These are phyloP conservation scores for Candidula unifasciata DNA, from an alignment of 2,888 invertebrate genomes.

Conservation along the genomic window DNA sequence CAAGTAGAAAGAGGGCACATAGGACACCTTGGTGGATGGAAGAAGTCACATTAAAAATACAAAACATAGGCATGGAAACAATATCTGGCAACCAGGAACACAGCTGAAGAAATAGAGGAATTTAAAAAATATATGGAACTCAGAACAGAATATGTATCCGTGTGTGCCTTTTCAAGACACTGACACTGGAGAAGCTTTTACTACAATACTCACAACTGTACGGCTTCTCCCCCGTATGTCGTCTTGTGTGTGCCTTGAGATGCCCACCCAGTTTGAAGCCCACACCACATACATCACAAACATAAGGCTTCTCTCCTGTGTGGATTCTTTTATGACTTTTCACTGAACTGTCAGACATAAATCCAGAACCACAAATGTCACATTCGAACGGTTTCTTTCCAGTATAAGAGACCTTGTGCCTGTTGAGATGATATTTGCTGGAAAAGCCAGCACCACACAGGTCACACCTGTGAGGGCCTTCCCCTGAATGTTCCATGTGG, in stretches of 20 bases:
- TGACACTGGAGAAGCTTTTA: neutral
- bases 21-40: too few species aligned
- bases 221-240: neutral
- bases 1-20: too few species aligned
- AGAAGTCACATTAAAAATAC: too few species aligned
- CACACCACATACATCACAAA: constrained; percentile 1
- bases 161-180: neutral
- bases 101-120: too few species aligned
- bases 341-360: neutral
- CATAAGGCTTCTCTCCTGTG: neutral
- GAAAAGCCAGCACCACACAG: neutral
- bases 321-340: neutral
- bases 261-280: neutral
- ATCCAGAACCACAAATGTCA: neutral
- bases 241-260: neutral
- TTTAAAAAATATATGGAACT: too few species aligned
- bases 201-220: neutral
- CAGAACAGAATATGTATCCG: neutral
- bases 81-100: too few species aligned
- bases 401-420: neutral
- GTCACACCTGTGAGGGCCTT: neutral
- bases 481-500: neutral
- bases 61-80: too few species aligned
- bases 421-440: too few species aligned
- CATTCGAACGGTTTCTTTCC: constrained; percentile 5